phyloP scores from a whole-genome alignment of 2,888 invertebrate genomes.

The Microchrysa polita region DNA sequence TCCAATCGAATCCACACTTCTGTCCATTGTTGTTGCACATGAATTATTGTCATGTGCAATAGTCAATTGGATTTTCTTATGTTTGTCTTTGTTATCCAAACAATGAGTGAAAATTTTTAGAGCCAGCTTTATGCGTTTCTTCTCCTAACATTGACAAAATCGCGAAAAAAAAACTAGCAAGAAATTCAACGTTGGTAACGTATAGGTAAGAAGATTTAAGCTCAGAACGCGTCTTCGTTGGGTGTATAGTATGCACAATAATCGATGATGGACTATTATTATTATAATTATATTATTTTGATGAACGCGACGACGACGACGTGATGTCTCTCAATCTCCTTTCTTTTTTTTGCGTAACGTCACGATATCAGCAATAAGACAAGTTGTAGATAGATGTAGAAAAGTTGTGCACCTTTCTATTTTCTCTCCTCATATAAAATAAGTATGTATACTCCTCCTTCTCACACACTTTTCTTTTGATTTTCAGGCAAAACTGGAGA shows the following conservation, averaged over 20 bases:
- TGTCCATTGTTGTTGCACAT: slow-evolving; percentile 71
- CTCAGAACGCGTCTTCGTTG: no score
- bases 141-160: slow-evolving; percentile 38
- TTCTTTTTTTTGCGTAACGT: neutral
- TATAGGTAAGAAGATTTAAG: neutral
- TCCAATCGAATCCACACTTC: slow-evolving; percentile 85
- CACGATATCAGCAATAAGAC: slow-evolving; percentile 1
- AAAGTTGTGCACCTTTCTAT: no score
- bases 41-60: slow-evolving; percentile 29
- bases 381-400: neutral
- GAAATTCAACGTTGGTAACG: slow-evolving; percentile 11
- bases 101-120: slow-evolving; percentile 42
- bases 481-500: slow-evolving; percentile 39
- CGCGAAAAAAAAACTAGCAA: slow-evolving; percentile 15
- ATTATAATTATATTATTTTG: neutral
- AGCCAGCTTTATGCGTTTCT: slow-evolving; percentile 37
- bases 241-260: no score
- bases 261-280: no score
- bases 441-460: neutral
- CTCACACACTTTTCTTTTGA: neutral
- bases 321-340: neutral
- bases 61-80: slow-evolving; percentile 40
- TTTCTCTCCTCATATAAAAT: no score
- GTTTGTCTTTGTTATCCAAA: slow-evolving; percentile 39
- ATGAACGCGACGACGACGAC: slow-evolving; percentile 21